Percentiles rank a stretch among this genome's conserved stretches.
These are phyloP conservation scores for Pogonophryne albipinna DNA, from an alignment of 2,797 vertebrate genomes.

Conservation along the genomic window DNA sequence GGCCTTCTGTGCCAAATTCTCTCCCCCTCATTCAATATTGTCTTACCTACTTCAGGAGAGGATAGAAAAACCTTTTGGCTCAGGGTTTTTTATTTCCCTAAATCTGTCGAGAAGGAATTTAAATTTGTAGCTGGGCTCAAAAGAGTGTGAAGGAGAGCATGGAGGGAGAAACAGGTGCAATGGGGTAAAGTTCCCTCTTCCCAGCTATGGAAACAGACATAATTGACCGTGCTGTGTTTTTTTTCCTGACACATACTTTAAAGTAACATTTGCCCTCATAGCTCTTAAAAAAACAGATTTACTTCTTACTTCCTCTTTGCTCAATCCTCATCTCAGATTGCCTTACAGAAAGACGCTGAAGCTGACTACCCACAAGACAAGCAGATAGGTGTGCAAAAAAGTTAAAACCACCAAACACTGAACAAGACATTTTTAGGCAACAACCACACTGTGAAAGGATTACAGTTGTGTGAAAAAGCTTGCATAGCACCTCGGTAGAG, in stretches of 20 bases:
- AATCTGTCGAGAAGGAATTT: constrained; percentile 68
- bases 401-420: background rate
- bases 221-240: constrained; percentile 34
- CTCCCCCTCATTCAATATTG: constrained; percentile 9
- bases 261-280: background rate
- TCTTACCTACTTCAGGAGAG: constrained; percentile 23
- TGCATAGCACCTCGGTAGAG: too few relatives aligned
- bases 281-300: background rate
- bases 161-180: constrained; percentile 65
- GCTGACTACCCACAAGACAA: background rate
- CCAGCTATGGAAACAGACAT: constrained; percentile 39
- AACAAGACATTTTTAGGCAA: too few relatives aligned
- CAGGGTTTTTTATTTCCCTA: constrained; percentile 58
- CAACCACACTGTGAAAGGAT: too few relatives aligned
- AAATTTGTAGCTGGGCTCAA: constrained; percentile 54
- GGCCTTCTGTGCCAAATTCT: constrained; percentile 11
- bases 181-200: constrained; percentile 35
- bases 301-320: background rate
- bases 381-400: background rate
- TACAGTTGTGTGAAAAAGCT: too few relatives aligned
- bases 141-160: constrained; percentile 53
- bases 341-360: background rate
- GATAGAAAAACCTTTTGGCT: constrained; percentile 29
- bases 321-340: background rate
- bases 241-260: constrained; percentile 22